Base-by-base conservation (phyloP, 2,113 vertebrate species). In the Raja brachyura region DNA sequence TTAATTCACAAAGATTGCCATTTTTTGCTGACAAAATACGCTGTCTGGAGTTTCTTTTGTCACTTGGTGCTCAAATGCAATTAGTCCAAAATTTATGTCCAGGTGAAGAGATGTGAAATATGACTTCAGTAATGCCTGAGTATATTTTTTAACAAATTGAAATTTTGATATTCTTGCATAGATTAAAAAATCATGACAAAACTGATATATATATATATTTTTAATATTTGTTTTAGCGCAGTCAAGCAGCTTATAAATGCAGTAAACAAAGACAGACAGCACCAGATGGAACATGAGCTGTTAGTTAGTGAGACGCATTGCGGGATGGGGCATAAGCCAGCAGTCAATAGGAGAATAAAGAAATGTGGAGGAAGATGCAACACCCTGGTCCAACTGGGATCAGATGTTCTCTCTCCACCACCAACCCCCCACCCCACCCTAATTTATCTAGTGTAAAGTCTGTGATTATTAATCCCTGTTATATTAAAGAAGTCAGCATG, bases 231-330 rank as follows among this genome's bases (percentile, higher is more conserved):
- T 70, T 73, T 90, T 92, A 73, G 68, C 59, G 33, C 90, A 92
- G 90, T 92, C 18, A 92, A 92, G 90, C 90, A 92, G 90, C 90
- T 92, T 73, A 92, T 73, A 73, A 92, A 92, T 68, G 90, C 90
- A 92, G 90, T 92, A 92, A 92, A 92, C 90, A 92, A 92, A 92
- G 68, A 73, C 90, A 73, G 33, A 73, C 66, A 92, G 90, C 90
- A 92, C 90, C 90, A 92, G 90, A 92, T 92, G 90, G 90, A 92
- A 92, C 66, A 92, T 92, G 90, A 92, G 90, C 90, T 92, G 90
- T 73, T 70, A 92, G 90, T 70, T 92, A 92, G 90, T 92, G 90
- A 92, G 90, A 92, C 90, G 66, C 90, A 92, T 68, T 92, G 90
- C 90, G 90, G 90, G 90, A 92, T 92, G 90, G 88, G 68, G 90